Base-by-base conservation (phyloP, 2,888 invertebrate species). In the Saturnia pavonia region DNA sequence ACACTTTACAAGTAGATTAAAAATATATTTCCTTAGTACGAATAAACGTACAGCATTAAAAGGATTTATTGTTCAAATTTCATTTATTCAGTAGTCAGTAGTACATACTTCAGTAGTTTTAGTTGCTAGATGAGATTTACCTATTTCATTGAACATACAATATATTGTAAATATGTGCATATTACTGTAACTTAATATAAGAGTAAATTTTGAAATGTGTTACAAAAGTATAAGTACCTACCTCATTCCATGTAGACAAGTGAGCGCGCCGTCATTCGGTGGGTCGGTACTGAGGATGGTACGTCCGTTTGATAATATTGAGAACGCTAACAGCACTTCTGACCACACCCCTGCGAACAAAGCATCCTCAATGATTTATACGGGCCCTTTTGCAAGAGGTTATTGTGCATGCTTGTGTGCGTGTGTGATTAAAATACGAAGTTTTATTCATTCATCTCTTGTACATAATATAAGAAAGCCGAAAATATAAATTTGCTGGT, bases 161-260 rank as follows among this genome's bases (percentile, higher is more conserved):
- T n/a, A n/a, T n/a, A n/a, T n/a, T n/a, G n/a, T n/a, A n/a, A n/a
- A n/a, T n/a, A n/a, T n/a, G n/a, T n/a, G n/a, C n/a, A n/a, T n/a
- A n/a, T n/a, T n/a, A n/a, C n/a, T n/a, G n/a, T n/a, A n/a, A n/a
- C n/a, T n/a, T n/a, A n/a, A n/a, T n/a, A n/a, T n/a, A n/a, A n/a
- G n/a, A n/a, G n/a, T n/a, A n/a, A n/a, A n/a, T n/a, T n/a, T 54
- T 22, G 22, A 54, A 54, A 54, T 54, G 54, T 54, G 2, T 27
- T 60, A 27, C 27, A 27, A 60, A 27, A 27, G 11, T 25, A 14
- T 60, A 34, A 4, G 16, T 70, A 94, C 94, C 97, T 94, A 94
- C 94, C 97, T 94, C 78, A 97, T 93, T 34, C 97, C 97, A 80
- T 97, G 97, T 65, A 97, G 94, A 83, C 97, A 97, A 68, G 96